Evolutionary conservation across 2,797 vertebrate genomes (phyloP), one percentile per base, ranked within the genome.

Genomic region (Emydoidea blandingii): DNA sequence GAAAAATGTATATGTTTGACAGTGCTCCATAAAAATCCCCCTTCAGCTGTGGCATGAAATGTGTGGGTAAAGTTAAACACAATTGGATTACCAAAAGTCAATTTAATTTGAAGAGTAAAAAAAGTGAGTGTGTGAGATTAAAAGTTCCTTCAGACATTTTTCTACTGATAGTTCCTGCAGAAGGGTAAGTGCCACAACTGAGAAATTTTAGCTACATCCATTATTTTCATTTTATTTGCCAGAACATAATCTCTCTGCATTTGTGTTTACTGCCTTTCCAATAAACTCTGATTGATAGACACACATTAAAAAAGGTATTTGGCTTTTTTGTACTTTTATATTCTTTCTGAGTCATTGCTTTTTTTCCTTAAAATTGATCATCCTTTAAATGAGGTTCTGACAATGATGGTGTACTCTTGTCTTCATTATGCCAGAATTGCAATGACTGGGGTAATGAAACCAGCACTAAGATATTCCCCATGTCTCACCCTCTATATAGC

Each of bases 351-450:
- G 54, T 56, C 54, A 2, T 2, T 85, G 83, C 50, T 82, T 31
- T 84, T 90, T 80, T 5, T 14, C 87, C 54, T 53, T 52, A 62
- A 54, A 76, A 87, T 89, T 85, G 84, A 96, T 53, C 87, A 72
- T 74, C 19, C 89, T 27, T 6, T 37, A 86, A 91, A 54, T 21
- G 14, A 86, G 85, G 81, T 83, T 34, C 79, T 85, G 41, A 2
- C 2, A 16, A 37, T 1, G 0, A 94, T 65, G 91, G n/a, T 27
- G 74, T 25, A 41, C 53, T 81, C 86, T 92, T 50, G 62, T 57
- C 87, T 88, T 59, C n/a, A 53, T 44, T 65, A 80, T 34, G 86
- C 52, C 74, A 54, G 93, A 96, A 68, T 85, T 84, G 85, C 65
- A 85, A 29, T 0, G 1, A 62, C 79, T 11, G 49, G 0, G 3